Evolutionary conservation across 2,113 vertebrate species (phyloP).

Genomic region (Rhabdornis inornatus): DNA sequence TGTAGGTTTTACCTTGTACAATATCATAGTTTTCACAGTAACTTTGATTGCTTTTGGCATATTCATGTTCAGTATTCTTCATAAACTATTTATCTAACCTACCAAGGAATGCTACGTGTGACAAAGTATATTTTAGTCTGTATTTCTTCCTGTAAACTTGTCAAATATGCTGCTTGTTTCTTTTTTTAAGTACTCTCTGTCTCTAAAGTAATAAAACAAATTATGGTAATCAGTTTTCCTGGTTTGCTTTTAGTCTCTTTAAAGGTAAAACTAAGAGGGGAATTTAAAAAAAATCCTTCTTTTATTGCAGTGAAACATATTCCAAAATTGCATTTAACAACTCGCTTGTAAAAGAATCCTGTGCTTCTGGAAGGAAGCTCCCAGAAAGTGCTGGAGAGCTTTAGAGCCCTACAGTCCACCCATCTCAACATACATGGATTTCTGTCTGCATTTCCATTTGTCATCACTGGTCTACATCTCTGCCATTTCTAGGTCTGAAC

Average conservation of each 20-base stretch:
- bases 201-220: not conserved
- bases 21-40: not conserved
- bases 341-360: not conserved
- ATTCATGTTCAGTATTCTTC: not conserved
- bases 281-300: not conserved
- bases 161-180: not conserved
- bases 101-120: not conserved
- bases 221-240: not conserved
- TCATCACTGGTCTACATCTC: not conserved
- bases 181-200: not conserved
- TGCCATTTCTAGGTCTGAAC: not conserved
- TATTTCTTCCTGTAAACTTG: not conserved
- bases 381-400: not conserved
- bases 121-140: not conserved
- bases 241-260: not conserved
- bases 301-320: not conserved
- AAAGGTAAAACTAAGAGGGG: not conserved
- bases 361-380: not conserved
- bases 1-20: not conserved
- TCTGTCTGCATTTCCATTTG: not conserved
- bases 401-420: not conserved
- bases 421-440: not conserved
- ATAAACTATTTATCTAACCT: conserved; percentile 26
- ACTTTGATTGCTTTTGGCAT: conserved; percentile 21
- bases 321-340: not conserved